Evolutionary conservation across 2,797 vertebrate genomes (phyloP), one percentile per base, ranked within the genome.

Genomic region (Muraenolepis orangiensis): DNA sequence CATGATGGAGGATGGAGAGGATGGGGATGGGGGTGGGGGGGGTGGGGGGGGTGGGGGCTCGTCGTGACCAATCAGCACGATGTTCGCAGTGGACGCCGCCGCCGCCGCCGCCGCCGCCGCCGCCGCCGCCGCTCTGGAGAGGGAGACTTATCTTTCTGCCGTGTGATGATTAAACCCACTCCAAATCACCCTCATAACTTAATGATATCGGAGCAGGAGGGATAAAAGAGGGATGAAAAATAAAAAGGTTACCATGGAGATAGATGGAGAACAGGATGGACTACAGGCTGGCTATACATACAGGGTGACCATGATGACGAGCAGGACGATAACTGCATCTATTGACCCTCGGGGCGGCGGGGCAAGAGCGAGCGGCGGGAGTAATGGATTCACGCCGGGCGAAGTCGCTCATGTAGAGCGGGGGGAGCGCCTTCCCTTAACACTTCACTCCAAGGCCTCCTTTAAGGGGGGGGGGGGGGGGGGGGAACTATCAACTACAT

Each of bases 141-240:
- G 92, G 92, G 93, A 93, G 93, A 93, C 94, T 94, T 92, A 93
- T 87, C n/a, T 82, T 93, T 92, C 93, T 92, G 78, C 80, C 80
- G 93, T 94, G 94, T 92, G 91, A 89, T 95, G 93, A 95, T 95
- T 95, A 95, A 96, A 95, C 94, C 92, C 91, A 76, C 1, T 85
- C 91, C 91, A 94, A 94, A 93, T 89, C 93, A 93, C 26, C 26
- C 92, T 92, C 93, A 91, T 93, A 94, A 91, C 88, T 91, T 92
- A 91, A 90, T 92, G 87, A 89, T 91, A 86, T 85, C 86, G 86
- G 86, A 92, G 88, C 88, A n/a, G n/a, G n/a, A n/a, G n/a, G 87
- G 88, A 92, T 93, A 80, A 85, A 78, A 80, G 73, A 30, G 32
- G n/a, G 34, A 66, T 18, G 20, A 70, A 51, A 29, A 40, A 70